phyloP scores from a whole-genome alignment of 2,113 vertebrate genomes.

The Rutilus rutilus region DNA sequence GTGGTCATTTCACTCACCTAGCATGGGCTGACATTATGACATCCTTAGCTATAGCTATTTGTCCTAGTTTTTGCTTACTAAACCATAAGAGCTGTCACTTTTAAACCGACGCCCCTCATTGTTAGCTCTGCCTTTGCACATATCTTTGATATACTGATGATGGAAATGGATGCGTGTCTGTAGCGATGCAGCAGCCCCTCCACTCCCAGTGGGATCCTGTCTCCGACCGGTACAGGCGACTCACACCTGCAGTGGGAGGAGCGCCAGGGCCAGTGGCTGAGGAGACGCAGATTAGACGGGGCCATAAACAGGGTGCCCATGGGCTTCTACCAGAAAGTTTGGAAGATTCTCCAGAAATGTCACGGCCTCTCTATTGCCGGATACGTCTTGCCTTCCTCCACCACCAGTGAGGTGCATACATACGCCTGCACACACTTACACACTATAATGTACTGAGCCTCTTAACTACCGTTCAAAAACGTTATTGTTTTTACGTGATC shows the following conservation, averaged over 20 bases:
- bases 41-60: neutral
- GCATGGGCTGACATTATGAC: neutral
- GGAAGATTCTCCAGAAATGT: slow-evolving; percentile 98
- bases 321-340: slow-evolving; percentile 97
- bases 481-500: neutral
- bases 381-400: slow-evolving; percentile 95
- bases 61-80: neutral
- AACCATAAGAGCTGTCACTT: neutral
- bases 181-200: slow-evolving; percentile 91
- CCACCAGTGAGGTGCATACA: slow-evolving; percentile 73
- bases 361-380: slow-evolving; percentile 96
- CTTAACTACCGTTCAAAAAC: too few relatives aligned
- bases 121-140: neutral
- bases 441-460: too few relatives aligned
- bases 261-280: slow-evolving; percentile 93
- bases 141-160: neutral
- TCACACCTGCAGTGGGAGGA: slow-evolving; percentile 85
- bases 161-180: slow-evolving; percentile 37
- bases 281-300: slow-evolving; percentile 92
- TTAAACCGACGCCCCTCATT: neutral
- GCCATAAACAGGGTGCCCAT: slow-evolving; percentile 97
- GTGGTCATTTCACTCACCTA: slow-evolving; percentile 10
- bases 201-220: slow-evolving; percentile 87
- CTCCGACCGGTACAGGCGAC: slow-evolving; percentile 75
- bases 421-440: neutral